A percentile compares a stretch with the other conserved stretches of the same genome.
Evolutionary conservation across 2,888 invertebrate genomes (phyloP).

Genomic region (Macaria liturata): DNA sequence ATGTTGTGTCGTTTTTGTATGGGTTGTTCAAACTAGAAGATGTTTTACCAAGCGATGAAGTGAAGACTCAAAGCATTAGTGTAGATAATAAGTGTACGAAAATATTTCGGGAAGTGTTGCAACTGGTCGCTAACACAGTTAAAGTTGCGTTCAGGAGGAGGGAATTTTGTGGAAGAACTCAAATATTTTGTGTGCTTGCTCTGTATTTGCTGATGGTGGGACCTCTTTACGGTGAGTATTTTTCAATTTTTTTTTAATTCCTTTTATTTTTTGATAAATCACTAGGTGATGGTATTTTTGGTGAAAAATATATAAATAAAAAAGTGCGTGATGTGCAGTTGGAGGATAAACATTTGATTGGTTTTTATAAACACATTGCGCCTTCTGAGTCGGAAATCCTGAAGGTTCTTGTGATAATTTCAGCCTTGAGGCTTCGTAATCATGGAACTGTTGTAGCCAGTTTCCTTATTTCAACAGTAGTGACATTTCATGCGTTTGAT

Average conservation of each 20-base stretch:
- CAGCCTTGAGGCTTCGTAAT: no score
- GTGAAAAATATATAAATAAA: no score
- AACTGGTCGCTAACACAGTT: conserved; percentile 67
- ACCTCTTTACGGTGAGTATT: conserved; percentile 75
- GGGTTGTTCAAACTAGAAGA: conserved; percentile 71
- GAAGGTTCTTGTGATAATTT: no score
- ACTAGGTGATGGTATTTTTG: no score
- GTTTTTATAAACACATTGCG: no score
- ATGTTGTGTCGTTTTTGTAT: conserved; percentile 62
- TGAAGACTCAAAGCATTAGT: conserved; percentile 21
- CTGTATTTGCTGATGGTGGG: conserved; percentile 75
- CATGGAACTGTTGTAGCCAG: no score
- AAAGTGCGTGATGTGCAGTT: no score
- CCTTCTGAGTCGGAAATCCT: no score
- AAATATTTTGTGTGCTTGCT: conserved; percentile 66
- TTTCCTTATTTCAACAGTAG: no score
- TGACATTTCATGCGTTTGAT: no score
- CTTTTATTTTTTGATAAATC: background rate
- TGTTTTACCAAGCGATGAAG: conserved; percentile 43
- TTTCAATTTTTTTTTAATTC: background rate
- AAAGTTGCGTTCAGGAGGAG: conserved; percentile 66
- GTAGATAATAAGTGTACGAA: conserved; percentile 41
- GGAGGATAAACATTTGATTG: no score
- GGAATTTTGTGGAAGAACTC: conserved; percentile 56
- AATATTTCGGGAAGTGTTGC: conserved; percentile 55